Evolutionary conservation across 2,888 invertebrate genomes (phyloP).

Genomic region (Epiblema foenella): DNA sequence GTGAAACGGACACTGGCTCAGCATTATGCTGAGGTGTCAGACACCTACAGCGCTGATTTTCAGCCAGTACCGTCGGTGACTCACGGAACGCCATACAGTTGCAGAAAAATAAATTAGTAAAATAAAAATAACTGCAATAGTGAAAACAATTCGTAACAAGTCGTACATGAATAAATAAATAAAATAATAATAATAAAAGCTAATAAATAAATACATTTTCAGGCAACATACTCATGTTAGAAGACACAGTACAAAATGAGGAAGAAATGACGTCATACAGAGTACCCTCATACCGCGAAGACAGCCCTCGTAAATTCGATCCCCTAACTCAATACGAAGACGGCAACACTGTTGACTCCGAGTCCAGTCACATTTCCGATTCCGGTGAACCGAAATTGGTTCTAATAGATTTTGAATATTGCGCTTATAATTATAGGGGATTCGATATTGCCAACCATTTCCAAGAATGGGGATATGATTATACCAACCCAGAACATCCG

Average conservation of each 20-base stretch:
- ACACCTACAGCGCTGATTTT: too few species aligned
- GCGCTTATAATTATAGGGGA: conserved; percentile 94
- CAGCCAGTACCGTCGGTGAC: too few species aligned
- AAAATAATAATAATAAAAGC: too few species aligned
- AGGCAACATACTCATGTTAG: conserved; percentile 85
- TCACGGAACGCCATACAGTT: too few species aligned
- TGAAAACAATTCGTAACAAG: too few species aligned
- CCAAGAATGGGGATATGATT: conserved; percentile 96
- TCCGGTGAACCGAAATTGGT: conserved; percentile 87
- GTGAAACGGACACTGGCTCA: too few species aligned
- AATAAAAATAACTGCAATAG: too few species aligned
- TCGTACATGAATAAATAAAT: too few species aligned
- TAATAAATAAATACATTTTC: too few species aligned
- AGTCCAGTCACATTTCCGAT: conserved; percentile 67
- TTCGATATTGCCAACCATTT: conserved; percentile 98
- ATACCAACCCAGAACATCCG: conserved; percentile 91
- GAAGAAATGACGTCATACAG: conserved; percentile 51
- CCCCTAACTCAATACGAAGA: conserved; percentile 59
- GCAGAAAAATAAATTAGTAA: too few species aligned
- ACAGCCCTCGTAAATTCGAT: conserved; percentile 34
- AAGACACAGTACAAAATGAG: conserved; percentile 64
- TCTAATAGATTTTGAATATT: conserved; percentile 97
- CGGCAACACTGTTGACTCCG: conserved; percentile 70
- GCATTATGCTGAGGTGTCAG: too few species aligned
- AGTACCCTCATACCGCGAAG: neutral